Conservation (phyloP, 23 tunicate species). For the Clavelina lepadiformis region DNA sequence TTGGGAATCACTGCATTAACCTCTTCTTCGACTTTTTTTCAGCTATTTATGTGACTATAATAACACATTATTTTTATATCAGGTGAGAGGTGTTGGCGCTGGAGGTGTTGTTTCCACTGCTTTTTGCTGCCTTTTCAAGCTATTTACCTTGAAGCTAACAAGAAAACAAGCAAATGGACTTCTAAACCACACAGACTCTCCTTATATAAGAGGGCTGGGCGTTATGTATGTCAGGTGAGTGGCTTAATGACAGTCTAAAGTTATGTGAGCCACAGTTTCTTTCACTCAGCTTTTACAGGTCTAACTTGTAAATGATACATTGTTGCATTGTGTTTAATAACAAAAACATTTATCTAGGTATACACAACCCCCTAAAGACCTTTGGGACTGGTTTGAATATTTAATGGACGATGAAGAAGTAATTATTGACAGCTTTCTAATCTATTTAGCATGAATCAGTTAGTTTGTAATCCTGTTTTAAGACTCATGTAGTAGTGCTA, state of each 20-base stretch:
- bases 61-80: not conserved
- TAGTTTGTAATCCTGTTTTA: not conserved
- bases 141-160: slow-evolving; percentile 85
- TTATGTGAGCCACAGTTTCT: not conserved
- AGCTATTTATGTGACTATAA: not conserved
- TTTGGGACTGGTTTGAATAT: slow-evolving; percentile 81
- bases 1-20: not conserved
- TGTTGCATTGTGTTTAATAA: not conserved
- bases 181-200: slow-evolving; percentile 86
- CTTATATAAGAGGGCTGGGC: slow-evolving; percentile 91
- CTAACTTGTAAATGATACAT: not conserved
- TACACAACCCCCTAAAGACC: slow-evolving; percentile 83
- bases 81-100: slow-evolving; percentile 96
- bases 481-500: too few relatives aligned
- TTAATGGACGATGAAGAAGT: slow-evolving; percentile 94
- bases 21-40: too few relatives aligned
- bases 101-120: slow-evolving; percentile 98
- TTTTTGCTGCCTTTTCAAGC: slow-evolving; percentile 82
- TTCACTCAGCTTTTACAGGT: not conserved
- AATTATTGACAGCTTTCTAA: too few relatives aligned
- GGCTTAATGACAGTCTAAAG: not conserved
- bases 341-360: slow-evolving; percentile 21
- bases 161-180: slow-evolving; percentile 86
- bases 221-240: slow-evolving; percentile 90
- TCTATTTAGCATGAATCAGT: not conserved